Evolutionary conservation across 2,113 vertebrate genomes (phyloP), one percentile per base, ranked within the genome.

Genomic region (Plectropomus leopardus): DNA sequence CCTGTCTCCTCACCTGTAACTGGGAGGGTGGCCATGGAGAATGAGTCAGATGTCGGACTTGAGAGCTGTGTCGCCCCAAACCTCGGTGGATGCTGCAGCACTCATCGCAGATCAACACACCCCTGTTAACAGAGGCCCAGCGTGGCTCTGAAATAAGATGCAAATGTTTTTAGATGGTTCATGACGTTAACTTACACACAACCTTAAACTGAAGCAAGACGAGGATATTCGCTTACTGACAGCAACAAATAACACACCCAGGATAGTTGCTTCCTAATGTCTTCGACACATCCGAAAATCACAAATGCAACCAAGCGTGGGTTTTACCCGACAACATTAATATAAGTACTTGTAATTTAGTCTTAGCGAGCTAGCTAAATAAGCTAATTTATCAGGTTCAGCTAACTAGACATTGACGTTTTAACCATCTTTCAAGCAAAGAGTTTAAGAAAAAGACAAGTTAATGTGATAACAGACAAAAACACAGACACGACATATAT

Each of bases 11-110:
- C 91, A 99, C 98, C 98, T 99, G 98, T 76, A 99, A 94, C 92
- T 99, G 93, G 1, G 97, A 97, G 7, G 96, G 89, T 24, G 98
- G 98, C 98, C 98, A 99, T 0, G 95, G 84, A 0, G 96, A 97
- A 65, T 98, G 98, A 67, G 96, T 98, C 86, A 99, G 96, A 86
- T 99, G 98, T 58, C 97, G 95, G 61, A 99, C 98, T 93, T 99
- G 98, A 58, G 98, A 99, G 93, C 98, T 99, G 80, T 99, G 98
- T 17, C 98, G 96, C 9, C 98, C 98, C 82, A 99, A 89, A 80
- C 98, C 99, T 75, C 98, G 95, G 72, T 99, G 98, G 53, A 99
- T 98, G 28, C 98, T 98, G 88, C 98, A 99, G 95, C 98, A 99
- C 90, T 99, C 98, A 0, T 99, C 98, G 70, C 98, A 99, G 84